Base-by-base conservation (phyloP, 92 coral and sea anemone species). In the Muricea muricata region DNA sequence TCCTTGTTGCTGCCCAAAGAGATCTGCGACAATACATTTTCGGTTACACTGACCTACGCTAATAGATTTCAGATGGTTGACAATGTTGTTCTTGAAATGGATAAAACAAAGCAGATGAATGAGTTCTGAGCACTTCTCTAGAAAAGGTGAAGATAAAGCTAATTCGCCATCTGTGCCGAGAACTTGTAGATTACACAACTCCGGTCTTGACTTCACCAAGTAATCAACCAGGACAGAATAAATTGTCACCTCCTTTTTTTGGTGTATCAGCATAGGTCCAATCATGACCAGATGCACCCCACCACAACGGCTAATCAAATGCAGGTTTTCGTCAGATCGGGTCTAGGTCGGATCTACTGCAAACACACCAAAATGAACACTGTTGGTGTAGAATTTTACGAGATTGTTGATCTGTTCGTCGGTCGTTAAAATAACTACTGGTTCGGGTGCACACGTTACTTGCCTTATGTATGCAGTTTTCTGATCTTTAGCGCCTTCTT, bases 381-480 rank as follows among this genome's bases (percentile, higher is more conserved):
- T 18, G 63, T 87, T 55, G 29, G 88, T 88, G 66, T 89, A 84
- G 32, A 75, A 88, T 17, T 70, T 29, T 17, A 70, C 80, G 25
- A 84, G 41, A 14, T 84, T 82, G n/a, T 66, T 33, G 14, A 88
- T 65, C 60, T 88, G 91, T 26, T 80, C 60, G 55, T 73, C 84
- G 45, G 75, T 65, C 17, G 84, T 79, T 10, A 88, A 18, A 34
- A 78, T 76, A 0, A 87, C 88, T 17, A 88, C 65, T 5, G 91
- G 89, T 67, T 88, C 89, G 14, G 91, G 89, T 20, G 82, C 91
- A 21, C 91, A 87, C 14, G 81, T 63, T 14, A 81, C 90, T 32
- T 83, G 48, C 10, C 79, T 68, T 47, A 87, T 81, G 46, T 39
- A 72, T 37, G 90, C 82, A 12, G 81, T 81, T 48, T 47, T 74